Evolutionary conservation across 2,888 invertebrate genomes (phyloP).

Genomic region (Dorcus hopei): DNA sequence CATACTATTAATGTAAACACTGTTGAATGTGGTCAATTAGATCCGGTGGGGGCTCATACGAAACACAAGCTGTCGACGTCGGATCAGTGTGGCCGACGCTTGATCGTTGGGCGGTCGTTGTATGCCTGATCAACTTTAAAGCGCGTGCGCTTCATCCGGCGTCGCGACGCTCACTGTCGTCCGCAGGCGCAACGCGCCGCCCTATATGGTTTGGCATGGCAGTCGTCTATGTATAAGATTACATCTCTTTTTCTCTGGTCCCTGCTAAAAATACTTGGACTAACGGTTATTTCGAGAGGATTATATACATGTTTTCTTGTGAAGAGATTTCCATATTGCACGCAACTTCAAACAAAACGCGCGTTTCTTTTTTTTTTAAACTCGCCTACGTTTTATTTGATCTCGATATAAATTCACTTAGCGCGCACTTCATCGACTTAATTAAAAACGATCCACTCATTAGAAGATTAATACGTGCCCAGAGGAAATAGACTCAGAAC

Average conservation of each 20-base stretch:
- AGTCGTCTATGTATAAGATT: slow-evolving; percentile 50
- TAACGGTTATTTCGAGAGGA: slow-evolving; percentile 49
- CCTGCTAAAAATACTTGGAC: slow-evolving; percentile 49
- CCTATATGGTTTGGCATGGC: slow-evolving; percentile 52
- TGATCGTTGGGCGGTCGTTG: slow-evolving; percentile 8
- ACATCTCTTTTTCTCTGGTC: slow-evolving; percentile 50
- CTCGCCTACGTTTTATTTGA: too few species aligned
- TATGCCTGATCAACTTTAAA: slow-evolving; percentile 6
- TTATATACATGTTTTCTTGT: slow-evolving; percentile 44
- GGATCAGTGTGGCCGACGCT: slow-evolving; percentile 9
- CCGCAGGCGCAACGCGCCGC: slow-evolving; percentile 45
- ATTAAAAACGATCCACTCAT: too few species aligned
- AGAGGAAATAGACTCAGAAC: neutral
- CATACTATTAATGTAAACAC: slow-evolving; percentile 36
- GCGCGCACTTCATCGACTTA: too few species aligned
- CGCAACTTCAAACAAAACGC: neutral
- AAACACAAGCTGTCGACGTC: slow-evolving; percentile 1
- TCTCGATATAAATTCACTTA: too few species aligned
- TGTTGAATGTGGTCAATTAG: slow-evolving; percentile 34
- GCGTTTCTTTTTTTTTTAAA: too few species aligned
- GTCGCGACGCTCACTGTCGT: slow-evolving; percentile 36
- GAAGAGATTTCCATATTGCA: slow-evolving; percentile 41
- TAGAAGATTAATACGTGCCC: too few species aligned
- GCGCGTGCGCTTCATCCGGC: slow-evolving; percentile 27
- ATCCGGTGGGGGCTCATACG: slow-evolving; percentile 10